These are phyloP conservation scores for Atta cephalotes DNA, from an alignment of 1,140 invertebrate species.

Conservation along the genomic window DNA sequence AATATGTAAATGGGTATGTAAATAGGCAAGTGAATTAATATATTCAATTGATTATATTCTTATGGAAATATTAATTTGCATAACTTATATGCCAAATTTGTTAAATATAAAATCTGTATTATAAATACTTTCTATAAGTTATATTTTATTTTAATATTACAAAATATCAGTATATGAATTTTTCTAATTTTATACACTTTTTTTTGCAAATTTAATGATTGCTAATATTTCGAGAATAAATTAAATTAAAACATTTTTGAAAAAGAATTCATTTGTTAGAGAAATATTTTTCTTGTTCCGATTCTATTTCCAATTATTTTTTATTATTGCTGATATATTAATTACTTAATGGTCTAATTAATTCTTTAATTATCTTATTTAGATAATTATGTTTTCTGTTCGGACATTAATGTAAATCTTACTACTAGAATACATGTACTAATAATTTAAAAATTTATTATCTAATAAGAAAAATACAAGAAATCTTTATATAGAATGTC, in stretches of 20 bases:
- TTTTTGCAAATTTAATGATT: not conserved
- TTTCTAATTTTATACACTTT: not conserved
- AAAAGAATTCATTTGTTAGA: not conserved
- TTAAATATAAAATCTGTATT: not conserved
- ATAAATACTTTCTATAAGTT: not conserved
- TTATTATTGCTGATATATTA: too few relatives aligned
- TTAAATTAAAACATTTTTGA: not conserved
- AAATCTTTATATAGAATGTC: not conserved
- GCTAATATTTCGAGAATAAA: not conserved
- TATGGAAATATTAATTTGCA: not conserved
- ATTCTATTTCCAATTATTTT: too few relatives aligned
- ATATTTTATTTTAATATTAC: conserved; percentile 1
- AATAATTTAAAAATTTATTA: not conserved
- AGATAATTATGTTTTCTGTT: not conserved
- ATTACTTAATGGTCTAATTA: not conserved
- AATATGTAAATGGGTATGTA: not conserved
- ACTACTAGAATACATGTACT: not conserved
- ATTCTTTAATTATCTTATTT: not conserved
- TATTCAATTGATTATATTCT: not conserved
- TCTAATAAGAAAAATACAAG: not conserved
- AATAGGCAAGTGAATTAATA: not conserved
- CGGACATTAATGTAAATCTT: not conserved
- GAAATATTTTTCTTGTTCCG: too few relatives aligned
- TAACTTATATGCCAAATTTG: too few relatives aligned
- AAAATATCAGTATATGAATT: not conserved